phyloP scores from a whole-genome alignment of 2,888 invertebrate genomes.

The Mesochorus sp. region DNA sequence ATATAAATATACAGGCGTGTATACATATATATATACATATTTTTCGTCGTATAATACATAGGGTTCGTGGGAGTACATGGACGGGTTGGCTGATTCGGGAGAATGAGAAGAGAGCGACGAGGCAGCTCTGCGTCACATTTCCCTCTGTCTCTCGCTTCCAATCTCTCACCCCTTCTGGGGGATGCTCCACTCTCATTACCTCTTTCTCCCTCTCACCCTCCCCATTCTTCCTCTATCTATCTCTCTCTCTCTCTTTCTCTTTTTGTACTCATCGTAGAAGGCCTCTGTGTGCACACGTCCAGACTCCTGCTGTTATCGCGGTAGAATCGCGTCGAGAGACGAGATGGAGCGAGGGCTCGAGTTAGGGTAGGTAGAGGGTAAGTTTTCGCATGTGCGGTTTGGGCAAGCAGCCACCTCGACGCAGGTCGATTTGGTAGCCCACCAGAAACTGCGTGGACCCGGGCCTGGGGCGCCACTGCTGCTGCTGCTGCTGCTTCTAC shows the following conservation, averaged over 20 bases:
- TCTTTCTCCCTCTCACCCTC: conserved; percentile 12
- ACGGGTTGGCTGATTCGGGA: conserved; percentile 32
- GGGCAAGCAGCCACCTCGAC: conserved; percentile 46
- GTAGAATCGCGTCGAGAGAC: conserved; percentile 16
- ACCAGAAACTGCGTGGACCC: conserved; percentile 32
- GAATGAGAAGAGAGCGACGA: conserved; percentile 38
- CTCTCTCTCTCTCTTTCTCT: conserved; percentile 5
- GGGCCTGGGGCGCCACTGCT: conserved; percentile 57
- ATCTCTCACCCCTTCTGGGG: conserved; percentile 57
- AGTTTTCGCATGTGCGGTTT: conserved; percentile 56
- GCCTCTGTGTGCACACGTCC: conserved; percentile 48
- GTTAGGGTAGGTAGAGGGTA: conserved; percentile 60
- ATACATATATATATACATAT: not conserved
- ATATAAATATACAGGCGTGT: not conserved
- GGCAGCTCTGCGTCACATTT: not conserved
- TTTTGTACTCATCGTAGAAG: not conserved
- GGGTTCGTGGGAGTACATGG: not conserved
- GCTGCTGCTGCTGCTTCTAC: not conserved
- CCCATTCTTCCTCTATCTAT: conserved; percentile 10
- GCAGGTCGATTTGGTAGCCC: conserved; percentile 63
- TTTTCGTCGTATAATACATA: conserved; percentile 2
- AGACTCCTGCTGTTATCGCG: conserved; percentile 50
- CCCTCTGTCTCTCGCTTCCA: conserved; percentile 31
- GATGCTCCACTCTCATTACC: too few relatives aligned
- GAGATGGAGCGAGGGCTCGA: conserved; percentile 4